Base-by-base conservation (phyloP, 2,888 invertebrate species). In the Sinotaia quadrata region DNA sequence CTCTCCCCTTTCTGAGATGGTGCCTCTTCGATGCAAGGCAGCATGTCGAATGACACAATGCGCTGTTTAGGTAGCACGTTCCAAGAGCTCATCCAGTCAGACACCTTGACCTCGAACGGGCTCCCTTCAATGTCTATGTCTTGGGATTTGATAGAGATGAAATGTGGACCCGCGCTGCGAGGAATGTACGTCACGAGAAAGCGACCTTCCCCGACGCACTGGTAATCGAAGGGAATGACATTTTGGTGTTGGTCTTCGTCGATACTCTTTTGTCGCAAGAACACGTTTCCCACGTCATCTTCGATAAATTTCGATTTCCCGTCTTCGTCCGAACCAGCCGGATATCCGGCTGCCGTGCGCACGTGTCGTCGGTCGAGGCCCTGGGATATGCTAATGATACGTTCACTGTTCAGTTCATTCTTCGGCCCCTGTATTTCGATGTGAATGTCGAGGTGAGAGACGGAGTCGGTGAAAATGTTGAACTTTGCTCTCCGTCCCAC, bases 401-500 rank as follows among this genome's bases (percentile, higher is more conserved):
- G 71, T 62, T 83, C 83, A 8, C 78, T 75, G 65, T 81, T 83
- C 15, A 78, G 70, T 8, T 81, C 65, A 57, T 69, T 73, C 60
- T 69, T 69, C 59, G 69, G 67, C 12, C 56, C 87, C 57, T 77
- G 76, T 15, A 87, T 83, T 51, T 85, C 85, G 3, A 80, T 76
- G 8, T 76, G 71, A 7, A 82, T 66, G 54, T 78, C 76, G 21
- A 80, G 65, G 27, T 72, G 72, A 3, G 68, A 65, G 24, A 74
- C 59, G 31, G 58, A 41, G 3, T 73, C 73, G 1, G 71, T 66
- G 49, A 81, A 63, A 21, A 88, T 78, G 54, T 81, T 84, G 71
- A 87, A 88, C 72, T 83, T 82, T 21, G 85, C 80, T 70, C 80
- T 82, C 51, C 83, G 79, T n/a, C 85, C 85, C 21, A 84, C 81